These are phyloP conservation scores for Heliconius eleuchia DNA, from an alignment of 1,140 invertebrate species.

Conservation along the genomic window DNA sequence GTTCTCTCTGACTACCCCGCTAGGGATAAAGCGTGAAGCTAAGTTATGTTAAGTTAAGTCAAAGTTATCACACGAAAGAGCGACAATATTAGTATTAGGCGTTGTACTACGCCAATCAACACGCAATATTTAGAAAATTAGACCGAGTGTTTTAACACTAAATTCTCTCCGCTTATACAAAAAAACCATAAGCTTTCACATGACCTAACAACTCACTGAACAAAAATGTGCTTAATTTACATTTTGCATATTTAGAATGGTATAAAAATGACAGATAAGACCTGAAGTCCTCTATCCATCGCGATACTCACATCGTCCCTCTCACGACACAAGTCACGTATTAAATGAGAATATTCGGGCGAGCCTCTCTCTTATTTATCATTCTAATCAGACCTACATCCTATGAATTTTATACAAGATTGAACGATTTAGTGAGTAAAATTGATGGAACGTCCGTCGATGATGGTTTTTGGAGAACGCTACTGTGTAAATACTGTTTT, in stretches of 20 bases:
- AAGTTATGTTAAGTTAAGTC: too few species aligned
- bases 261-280: constrained; percentile 37
- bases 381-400: constrained; percentile 76
- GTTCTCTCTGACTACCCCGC: too few species aligned
- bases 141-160: too few species aligned
- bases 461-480: constrained; percentile 45
- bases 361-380: constrained; percentile 78
- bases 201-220: too few species aligned
- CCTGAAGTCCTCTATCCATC: constrained; percentile 47
- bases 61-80: too few species aligned
- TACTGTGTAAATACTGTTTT: constrained; percentile 4
- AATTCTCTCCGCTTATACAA: too few species aligned
- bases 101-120: too few species aligned
- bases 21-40: too few species aligned
- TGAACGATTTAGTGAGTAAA: constrained; percentile 78
- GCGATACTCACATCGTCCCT: constrained; percentile 69
- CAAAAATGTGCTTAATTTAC: background rate
- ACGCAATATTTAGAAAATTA: too few species aligned
- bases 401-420: constrained; percentile 81
- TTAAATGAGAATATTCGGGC: constrained; percentile 80
- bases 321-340: constrained; percentile 79
- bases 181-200: too few species aligned
- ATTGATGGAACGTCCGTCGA: constrained; percentile 78
- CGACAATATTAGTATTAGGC: too few species aligned
- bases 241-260: constrained; percentile 22